Conservation (phyloP, 2,797 vertebrate genomes). For the Denticeps clupeoides region DNA sequence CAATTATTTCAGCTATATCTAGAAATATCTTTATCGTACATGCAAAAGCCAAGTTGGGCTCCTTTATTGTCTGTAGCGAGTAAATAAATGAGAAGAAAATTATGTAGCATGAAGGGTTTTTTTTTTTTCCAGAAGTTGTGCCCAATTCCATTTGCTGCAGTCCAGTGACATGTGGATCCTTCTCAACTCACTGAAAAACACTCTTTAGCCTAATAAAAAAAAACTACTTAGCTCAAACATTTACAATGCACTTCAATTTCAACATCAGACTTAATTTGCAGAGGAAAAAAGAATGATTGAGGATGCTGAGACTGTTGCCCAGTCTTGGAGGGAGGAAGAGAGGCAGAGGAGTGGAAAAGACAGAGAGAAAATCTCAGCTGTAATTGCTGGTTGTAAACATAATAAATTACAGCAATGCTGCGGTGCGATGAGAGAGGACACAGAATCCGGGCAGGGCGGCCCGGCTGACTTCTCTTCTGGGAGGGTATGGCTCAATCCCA, state of each 20-base stretch:
- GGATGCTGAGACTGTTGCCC: neutral
- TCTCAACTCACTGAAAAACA: neutral
- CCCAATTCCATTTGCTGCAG: too few species aligned
- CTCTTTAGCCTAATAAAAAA: neutral
- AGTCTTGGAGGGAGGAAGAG: slow-evolving; percentile 5
- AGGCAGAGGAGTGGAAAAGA: slow-evolving; percentile 21
- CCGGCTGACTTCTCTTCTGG: slow-evolving; percentile 42
- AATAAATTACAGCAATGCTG: slow-evolving; percentile 43
- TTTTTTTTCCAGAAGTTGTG: too few species aligned
- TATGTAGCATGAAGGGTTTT: too few species aligned
- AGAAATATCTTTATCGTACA: too few species aligned
- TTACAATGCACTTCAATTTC: neutral
- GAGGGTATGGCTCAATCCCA: slow-evolving; percentile 42
- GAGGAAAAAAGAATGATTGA: neutral
- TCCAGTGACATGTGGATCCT: too few species aligned
- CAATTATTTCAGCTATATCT: too few species aligned
- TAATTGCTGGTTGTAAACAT: slow-evolving; percentile 45
- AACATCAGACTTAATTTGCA: neutral
- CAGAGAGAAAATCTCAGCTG: slow-evolving; percentile 39
- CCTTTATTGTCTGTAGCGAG: too few species aligned
- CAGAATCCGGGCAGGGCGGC: slow-evolving; percentile 25
- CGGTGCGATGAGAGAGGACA: slow-evolving; percentile 36
- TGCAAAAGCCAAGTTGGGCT: too few species aligned
- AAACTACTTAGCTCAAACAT: neutral
- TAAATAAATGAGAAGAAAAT: too few species aligned